Base-by-base conservation (phyloP, 2,797 vertebrate genomes). In the Enteromius paludinosus region DNA sequence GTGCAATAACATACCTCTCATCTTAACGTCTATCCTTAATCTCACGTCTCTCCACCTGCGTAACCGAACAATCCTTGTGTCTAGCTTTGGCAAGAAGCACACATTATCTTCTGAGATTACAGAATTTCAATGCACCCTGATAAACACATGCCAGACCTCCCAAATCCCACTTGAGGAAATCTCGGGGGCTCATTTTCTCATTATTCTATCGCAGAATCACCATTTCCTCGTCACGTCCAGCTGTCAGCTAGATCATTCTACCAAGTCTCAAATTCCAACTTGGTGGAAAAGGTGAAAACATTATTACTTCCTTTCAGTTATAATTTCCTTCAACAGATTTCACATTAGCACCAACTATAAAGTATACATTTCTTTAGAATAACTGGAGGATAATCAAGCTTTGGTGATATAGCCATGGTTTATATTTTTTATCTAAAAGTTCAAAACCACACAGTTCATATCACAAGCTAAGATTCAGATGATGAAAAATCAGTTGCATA, bases 401-500 rank as follows among this genome's bases (percentile, higher is more conserved):
- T 18, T 70, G 25, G 5, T 25, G n/a, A 38, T n/a, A 7, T 28
- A 18, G 15, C 3, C 15, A 1, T 20, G 15, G 15, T 4, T 62
- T 30, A 4, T 68, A 33, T 52, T 30, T 65, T n/a, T 23, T 43
- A 20, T 20, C 49, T 43, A 23, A 30, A 68, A n/a, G 45, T 52
- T 1, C 3, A 8, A 52, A 49, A 23, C 0, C 10, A 43, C 7
- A 43, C 7, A 43, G 20, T 68, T 23, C 15, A 38, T 18, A 28
- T 56, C 7, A 38, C 15, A 28, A 20, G n/a, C n/a, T 33, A 38
- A 41, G 33, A 38, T 33, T 25, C 33, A 54, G 49, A 79, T 43
- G 30, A 61, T 45, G 35, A 61, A 76, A 11, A 76, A 74, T 43
- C 72, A 28, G 61, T 75, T 74, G 62, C 81, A 68, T 75, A 82